Percentiles rank a stretch among this genome's conserved stretches.
Evolutionary conservation across 2,888 invertebrate genomes (phyloP).

Genomic region (Cryptosula pallasiana): DNA sequence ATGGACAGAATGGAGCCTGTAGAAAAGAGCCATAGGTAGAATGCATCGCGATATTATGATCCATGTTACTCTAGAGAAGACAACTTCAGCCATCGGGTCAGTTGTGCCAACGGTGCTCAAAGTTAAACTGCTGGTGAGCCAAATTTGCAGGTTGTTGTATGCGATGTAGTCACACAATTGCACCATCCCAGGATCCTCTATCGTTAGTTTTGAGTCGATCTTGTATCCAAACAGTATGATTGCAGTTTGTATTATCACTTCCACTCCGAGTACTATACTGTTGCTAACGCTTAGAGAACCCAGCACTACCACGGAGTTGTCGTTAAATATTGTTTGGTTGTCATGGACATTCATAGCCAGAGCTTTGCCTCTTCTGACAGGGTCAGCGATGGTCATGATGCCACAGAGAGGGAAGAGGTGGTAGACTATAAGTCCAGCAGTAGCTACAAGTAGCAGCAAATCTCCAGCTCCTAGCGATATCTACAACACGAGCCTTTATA

Average conservation of each 20-base stretch:
- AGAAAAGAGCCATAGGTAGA: neutral
- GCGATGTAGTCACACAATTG: neutral
- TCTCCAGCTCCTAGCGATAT: neutral
- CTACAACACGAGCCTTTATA: too few species aligned
- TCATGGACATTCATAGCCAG: neutral
- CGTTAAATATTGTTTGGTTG: neutral
- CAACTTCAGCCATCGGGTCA: neutral
- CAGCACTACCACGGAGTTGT: neutral
- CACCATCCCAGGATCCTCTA: neutral
- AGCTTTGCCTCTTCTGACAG: neutral
- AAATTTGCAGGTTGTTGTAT: neutral
- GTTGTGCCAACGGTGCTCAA: neutral
- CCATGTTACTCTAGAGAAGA: neutral
- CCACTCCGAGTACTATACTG: neutral
- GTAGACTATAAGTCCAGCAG: neutral
- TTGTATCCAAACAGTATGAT: neutral
- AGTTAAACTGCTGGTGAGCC: neutral
- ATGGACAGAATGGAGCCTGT: neutral
- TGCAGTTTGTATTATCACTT: neutral
- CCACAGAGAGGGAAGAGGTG: neutral
- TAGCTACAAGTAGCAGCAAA: neutral
- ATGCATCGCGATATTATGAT: neutral
- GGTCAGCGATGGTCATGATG: neutral
- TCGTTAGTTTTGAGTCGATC: neutral
- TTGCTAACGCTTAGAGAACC: neutral